These are phyloP conservation scores for Germaria angustata DNA, from an alignment of 2,888 invertebrate genomes.

Conservation along the genomic window DNA sequence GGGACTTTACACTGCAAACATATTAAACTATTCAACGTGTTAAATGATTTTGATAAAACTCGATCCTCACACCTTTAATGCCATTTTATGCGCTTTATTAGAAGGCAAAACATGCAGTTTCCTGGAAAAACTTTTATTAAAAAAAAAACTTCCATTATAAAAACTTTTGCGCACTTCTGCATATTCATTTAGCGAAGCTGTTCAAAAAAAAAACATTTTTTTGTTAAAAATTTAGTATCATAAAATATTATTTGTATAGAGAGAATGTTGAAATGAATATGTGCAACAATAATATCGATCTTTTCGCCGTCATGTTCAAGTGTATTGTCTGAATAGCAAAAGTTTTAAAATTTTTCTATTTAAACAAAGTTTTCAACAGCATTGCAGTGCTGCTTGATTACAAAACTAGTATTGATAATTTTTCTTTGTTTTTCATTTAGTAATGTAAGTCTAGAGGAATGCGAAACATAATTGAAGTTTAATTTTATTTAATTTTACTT, in stretches of 20 bases:
- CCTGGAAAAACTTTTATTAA: background rate
- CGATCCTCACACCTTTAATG: background rate
- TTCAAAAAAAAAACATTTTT: background rate
- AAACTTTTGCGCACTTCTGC: slow-evolving; percentile 33
- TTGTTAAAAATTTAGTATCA: slow-evolving; percentile 35
- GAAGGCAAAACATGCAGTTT: background rate
- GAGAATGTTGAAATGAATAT: slow-evolving; percentile 12
- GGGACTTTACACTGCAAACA: no score
- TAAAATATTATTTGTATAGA: slow-evolving; percentile 27
- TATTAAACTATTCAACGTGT: no score
- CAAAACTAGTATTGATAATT: background rate
- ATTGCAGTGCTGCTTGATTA: slow-evolving; percentile 1
- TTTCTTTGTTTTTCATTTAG: background rate
- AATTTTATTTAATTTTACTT: background rate
- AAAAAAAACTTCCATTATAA: slow-evolving; percentile 27
- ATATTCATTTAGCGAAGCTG: slow-evolving; percentile 14
- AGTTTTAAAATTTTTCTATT: slow-evolving; percentile 40
- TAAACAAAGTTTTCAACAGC: slow-evolving; percentile 27
- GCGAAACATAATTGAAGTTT: background rate
- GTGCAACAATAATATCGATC: slow-evolving; percentile 5
- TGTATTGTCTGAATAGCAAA: slow-evolving; percentile 19
- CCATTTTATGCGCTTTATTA: background rate
- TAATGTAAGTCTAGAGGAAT: background rate
- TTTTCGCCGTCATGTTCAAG: slow-evolving; percentile 17
- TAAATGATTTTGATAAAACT: background rate